Evolutionary conservation across 64 coral and sea anemone species (phyloP).

Genomic region (Pocillopora verrucosa): DNA sequence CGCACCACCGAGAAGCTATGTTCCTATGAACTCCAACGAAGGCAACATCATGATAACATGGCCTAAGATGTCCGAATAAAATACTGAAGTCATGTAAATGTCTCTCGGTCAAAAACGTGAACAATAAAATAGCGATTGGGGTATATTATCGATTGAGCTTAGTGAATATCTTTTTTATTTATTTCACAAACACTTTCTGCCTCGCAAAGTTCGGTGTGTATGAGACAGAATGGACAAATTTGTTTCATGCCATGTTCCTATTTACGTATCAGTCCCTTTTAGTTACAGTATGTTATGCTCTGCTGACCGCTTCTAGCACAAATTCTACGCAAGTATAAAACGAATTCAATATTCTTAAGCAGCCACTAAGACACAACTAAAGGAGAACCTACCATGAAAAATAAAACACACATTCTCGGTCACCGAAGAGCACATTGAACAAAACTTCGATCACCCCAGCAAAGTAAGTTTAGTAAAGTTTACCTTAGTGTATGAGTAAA

Average conservation of each 20-base stretch:
- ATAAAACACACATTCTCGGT: background rate
- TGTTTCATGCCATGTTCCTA: background rate
- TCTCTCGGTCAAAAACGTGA: background rate
- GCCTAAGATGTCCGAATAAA: too few relatives aligned
- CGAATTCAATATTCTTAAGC: slow-evolving; percentile 1
- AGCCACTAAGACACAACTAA: background rate
- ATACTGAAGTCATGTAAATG: background rate
- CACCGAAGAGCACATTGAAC: background rate
- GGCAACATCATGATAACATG: background rate
- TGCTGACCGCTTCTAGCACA: background rate
- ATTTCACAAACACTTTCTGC: background rate
- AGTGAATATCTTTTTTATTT: background rate
- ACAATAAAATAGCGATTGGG: background rate
- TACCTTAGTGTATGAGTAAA: background rate
- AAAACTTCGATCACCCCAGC: background rate
- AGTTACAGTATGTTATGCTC: background rate
- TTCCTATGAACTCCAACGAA: background rate
- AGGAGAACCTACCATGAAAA: background rate
- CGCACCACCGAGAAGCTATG: background rate
- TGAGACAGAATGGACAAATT: background rate
- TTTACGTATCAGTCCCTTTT: background rate
- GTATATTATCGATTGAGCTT: background rate
- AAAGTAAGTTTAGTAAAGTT: background rate
- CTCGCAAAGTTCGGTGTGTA: background rate
- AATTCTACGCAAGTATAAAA: background rate